Base-by-base conservation (phyloP, 1,140 invertebrate genomes). In the Drosophila prosaltans region DNA sequence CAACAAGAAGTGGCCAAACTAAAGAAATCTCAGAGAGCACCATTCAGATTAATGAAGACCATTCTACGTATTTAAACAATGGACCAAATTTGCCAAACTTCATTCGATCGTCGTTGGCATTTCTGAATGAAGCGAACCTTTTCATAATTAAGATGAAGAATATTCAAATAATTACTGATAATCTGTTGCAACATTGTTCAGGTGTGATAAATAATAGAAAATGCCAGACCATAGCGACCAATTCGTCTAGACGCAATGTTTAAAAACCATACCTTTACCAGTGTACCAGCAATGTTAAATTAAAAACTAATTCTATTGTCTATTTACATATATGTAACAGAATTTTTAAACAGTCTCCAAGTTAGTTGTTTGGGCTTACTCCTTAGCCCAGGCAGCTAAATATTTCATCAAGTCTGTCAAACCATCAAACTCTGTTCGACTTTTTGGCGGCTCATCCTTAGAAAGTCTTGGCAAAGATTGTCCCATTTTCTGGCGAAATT, bases 371-470 rank as follows among this genome's bases (percentile, higher is more conserved):
- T 26, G 4, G 9, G 9, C 6, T 76, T 67, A 92, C 68, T 93
- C 88, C 48, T 91, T 93, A 30, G 89, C 92, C 93, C 93, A 94
- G 21, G 94, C 93, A 80, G 95, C 94, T 73, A 97, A 83, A 92
- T 97, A 97, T 81, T 94, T 95, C 70, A 97, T 92, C 39, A 97
- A 93, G 93, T 97, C 97, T 76, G 95, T 97, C 1, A 97, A 92
- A 71, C 96, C 95, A 77, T 94, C 95, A 82, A 98, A 98, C 90
- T 98, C 97, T 51, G 96, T 97, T 91, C 97, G 94, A 70, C 97
- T 96, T 86, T 95, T 94, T 9, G 96, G 95, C 51, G 96, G 95
- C 93, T 97, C 93, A 90, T 97, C 97, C 92, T 96, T 97, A 24
- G 96, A 95, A 81, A 98, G 94, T 75, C 91, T 93, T 28, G 97